phyloP scores from a whole-genome alignment of 2,797 vertebrate species.

The Iguana delicatissima region DNA sequence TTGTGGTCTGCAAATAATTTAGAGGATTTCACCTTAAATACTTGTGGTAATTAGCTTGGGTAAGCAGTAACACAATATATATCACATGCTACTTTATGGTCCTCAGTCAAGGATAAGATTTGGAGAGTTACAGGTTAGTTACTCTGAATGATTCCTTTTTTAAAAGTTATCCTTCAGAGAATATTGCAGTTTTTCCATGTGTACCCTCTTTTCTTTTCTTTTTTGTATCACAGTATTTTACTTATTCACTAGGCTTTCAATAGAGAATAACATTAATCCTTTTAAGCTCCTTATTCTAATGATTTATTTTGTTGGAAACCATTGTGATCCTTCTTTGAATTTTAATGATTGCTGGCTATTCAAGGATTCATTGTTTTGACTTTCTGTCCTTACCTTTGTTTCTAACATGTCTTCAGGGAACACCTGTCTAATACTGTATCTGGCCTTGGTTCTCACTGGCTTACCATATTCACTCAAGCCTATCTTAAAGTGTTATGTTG shows the following conservation, averaged over 20 bases:
- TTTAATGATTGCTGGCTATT: conserved; percentile 90
- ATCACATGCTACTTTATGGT: conserved; percentile 12
- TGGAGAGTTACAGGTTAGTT: conserved; percentile 59
- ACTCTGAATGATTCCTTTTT: conserved; percentile 68
- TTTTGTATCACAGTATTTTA: conserved; percentile 80
- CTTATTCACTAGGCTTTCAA: conserved; percentile 87
- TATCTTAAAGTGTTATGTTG: conserved; percentile 82
- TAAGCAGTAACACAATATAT: conserved; percentile 35
- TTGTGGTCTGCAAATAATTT: neutral
- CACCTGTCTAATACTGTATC: conserved; percentile 88
- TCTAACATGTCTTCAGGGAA: conserved; percentile 88
- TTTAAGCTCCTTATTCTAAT: conserved; percentile 92
- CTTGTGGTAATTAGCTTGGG: conserved; percentile 47
- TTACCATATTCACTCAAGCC: conserved; percentile 85
- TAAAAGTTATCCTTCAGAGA: conserved; percentile 62
- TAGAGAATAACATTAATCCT: conserved; percentile 90
- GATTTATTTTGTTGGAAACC: conserved; percentile 92
- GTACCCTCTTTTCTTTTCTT: conserved; percentile 71
- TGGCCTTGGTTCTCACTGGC: conserved; percentile 83
- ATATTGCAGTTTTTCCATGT: conserved; percentile 75
- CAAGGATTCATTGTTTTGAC: conserved; percentile 93
- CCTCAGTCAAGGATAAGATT: conserved; percentile 46
- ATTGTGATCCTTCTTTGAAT: conserved; percentile 91
- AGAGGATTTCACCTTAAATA: conserved; percentile 52
- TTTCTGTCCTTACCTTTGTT: conserved; percentile 92